Conservation (phyloP, 2,888 invertebrate species). For the Deroplatys truncata region DNA sequence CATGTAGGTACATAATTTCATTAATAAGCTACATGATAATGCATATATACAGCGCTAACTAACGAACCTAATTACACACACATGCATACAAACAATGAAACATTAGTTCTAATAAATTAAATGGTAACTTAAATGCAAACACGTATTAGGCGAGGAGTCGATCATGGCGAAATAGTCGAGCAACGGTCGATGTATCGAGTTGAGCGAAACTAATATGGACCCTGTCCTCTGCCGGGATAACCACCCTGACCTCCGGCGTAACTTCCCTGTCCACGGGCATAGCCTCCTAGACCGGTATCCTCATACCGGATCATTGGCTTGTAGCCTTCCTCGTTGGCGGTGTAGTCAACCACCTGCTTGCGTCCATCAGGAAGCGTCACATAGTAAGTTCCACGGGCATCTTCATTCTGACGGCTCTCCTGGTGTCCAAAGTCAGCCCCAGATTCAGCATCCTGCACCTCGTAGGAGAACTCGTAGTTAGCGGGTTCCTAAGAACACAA, state of each 20-base stretch:
- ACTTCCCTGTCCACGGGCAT: not conserved
- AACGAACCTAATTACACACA: not conserved
- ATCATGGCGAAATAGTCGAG: not conserved
- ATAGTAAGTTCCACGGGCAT: slow-evolving; percentile 60
- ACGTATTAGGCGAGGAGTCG: not conserved
- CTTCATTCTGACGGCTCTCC: slow-evolving; percentile 60
- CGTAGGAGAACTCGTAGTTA: slow-evolving; percentile 61
- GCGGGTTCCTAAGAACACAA: slow-evolving; percentile 50
- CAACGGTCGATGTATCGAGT: not conserved
- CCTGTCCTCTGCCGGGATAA: not conserved
- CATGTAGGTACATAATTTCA: not conserved
- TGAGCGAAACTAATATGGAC: not conserved
- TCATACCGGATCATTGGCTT: slow-evolving; percentile 56
- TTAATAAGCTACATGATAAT: not conserved
- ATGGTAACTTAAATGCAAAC: not conserved
- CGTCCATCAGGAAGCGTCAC: slow-evolving; percentile 61
- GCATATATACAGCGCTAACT: not conserved
- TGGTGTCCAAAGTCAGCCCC: slow-evolving; percentile 61
- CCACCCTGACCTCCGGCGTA: slow-evolving; percentile 10
- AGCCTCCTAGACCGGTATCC: slow-evolving; percentile 21
- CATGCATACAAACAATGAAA: not conserved
- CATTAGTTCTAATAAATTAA: not conserved
- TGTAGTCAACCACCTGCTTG: slow-evolving; percentile 60
- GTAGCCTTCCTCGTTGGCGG: slow-evolving; percentile 59
- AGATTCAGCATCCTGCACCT: slow-evolving; percentile 56